phyloP scores from a whole-genome alignment of 2,888 invertebrate genomes.

The Netelia virgata region DNA sequence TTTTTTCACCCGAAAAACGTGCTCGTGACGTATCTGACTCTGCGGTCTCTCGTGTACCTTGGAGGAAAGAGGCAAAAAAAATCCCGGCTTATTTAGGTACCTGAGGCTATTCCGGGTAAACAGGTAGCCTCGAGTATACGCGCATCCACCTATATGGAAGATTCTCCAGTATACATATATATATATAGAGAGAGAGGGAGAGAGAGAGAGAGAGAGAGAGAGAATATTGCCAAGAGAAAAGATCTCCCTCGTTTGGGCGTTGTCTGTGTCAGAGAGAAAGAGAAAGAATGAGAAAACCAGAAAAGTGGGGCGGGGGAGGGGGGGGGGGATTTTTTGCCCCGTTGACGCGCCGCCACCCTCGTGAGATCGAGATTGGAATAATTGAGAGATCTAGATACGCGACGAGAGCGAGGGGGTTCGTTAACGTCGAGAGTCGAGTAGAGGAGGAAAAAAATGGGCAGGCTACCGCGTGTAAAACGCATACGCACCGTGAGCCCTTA shows the following conservation, averaged over 20 bases:
- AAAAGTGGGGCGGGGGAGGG: background rate
- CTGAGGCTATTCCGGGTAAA: conserved; percentile 70
- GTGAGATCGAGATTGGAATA: conserved; percentile 73
- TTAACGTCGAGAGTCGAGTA: conserved; percentile 59
- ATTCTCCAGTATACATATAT: background rate
- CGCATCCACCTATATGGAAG: conserved; percentile 37
- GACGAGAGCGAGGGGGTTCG: conserved; percentile 48
- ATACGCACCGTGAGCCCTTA: conserved; percentile 10
- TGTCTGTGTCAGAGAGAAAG: conserved; percentile 18
- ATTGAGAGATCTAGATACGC: conserved; percentile 75
- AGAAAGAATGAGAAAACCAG: background rate
- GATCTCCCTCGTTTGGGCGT: conserved; percentile 30
- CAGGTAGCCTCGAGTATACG: conserved; percentile 69
- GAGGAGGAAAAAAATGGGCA: conserved; percentile 4
- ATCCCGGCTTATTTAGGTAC: conserved; percentile 55
- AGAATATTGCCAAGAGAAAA: conserved; percentile 46
- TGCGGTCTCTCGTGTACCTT: conserved; percentile 41
- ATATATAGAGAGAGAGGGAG: conserved; percentile 2
- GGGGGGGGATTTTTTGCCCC: conserved; percentile 31
- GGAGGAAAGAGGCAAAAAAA: conserved; percentile 3
- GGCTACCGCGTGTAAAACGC: conserved; percentile 34
- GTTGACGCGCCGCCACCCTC: conserved; percentile 66
- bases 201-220: conserved; percentile 22
- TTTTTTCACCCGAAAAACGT: conserved; percentile 20
- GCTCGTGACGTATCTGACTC: conserved; percentile 58